Evolutionary conservation across 2,113 vertebrate species (phyloP).

Genomic region (Bathybates hornii): DNA sequence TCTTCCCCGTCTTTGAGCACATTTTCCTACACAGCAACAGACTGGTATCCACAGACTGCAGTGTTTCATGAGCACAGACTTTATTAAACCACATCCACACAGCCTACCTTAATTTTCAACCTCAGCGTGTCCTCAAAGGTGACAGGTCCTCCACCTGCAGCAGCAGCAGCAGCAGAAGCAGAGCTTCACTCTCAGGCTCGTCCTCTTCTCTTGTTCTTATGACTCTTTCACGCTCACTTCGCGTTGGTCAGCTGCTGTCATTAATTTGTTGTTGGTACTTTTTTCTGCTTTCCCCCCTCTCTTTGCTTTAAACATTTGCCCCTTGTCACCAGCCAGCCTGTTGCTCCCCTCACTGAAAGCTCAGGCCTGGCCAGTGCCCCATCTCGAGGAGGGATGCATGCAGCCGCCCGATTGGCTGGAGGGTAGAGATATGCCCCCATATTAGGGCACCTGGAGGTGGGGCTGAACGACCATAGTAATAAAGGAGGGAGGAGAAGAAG

Average conservation of each 20-base stretch:
- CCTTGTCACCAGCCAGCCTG: constrained; percentile 47
- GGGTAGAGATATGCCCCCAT: constrained; percentile 62
- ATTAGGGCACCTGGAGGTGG: constrained; percentile 53
- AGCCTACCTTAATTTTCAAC: constrained; percentile 41
- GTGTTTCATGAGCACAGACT: background rate
- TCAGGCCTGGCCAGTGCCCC: constrained; percentile 44
- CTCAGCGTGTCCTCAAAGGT: constrained; percentile 30
- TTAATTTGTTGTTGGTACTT: background rate
- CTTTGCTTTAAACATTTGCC: constrained; percentile 4
- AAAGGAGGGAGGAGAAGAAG: constrained; percentile 33
- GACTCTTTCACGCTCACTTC: background rate
- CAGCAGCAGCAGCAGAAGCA: background rate
- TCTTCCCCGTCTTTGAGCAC: background rate
- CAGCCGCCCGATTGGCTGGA: constrained; percentile 54
- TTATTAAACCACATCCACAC: background rate
- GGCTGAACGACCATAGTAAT: background rate
- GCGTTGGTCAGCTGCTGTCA: background rate
- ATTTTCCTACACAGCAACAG: background rate
- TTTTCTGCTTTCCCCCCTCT: background rate
- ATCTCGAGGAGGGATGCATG: constrained; percentile 39
- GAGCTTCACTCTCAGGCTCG: background rate
- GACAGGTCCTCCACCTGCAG: constrained; percentile 25
- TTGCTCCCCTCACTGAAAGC: constrained; percentile 63
- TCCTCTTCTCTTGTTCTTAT: background rate
- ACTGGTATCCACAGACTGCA: background rate